phyloP scores from a whole-genome alignment of 2,113 vertebrate species.

The Serinus canaria region DNA sequence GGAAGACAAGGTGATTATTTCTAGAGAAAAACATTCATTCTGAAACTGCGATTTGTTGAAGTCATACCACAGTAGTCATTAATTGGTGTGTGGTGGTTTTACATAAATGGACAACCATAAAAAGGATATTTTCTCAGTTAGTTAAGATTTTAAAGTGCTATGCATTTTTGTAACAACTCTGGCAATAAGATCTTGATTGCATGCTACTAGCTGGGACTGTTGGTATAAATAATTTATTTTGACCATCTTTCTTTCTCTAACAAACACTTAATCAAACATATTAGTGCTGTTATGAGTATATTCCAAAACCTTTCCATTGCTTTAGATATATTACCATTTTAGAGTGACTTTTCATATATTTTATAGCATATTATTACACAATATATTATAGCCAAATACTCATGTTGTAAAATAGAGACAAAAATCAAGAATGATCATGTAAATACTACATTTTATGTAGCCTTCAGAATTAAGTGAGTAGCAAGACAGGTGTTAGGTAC shows the following conservation, averaged over 20 bases:
- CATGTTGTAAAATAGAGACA: not conserved
- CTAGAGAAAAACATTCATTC: not conserved
- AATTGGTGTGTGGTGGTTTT: rapidly evolving
- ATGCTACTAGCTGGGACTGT: not conserved
- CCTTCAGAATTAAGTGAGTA: not conserved
- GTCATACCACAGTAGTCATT: not conserved
- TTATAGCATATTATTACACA: not conserved
- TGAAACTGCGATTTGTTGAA: not conserved
- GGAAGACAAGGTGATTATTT: not conserved
- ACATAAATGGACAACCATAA: not conserved
- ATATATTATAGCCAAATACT: not conserved
- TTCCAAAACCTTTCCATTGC: not conserved
- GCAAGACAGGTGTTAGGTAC: not conserved
- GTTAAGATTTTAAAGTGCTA: not conserved
- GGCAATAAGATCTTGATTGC: not conserved
- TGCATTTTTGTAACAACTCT: not conserved
- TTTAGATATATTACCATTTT: not conserved
- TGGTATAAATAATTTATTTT: not conserved
- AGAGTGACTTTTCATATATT: not conserved
- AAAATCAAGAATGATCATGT: not conserved
- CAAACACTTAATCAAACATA: not conserved
- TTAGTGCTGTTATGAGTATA: not conserved
- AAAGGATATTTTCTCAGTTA: not conserved
- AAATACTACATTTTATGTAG: not conserved
- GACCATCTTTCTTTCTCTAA: not conserved